Base-by-base conservation (phyloP, 2,797 vertebrate genomes). In the Coreius guichenoti region DNA sequence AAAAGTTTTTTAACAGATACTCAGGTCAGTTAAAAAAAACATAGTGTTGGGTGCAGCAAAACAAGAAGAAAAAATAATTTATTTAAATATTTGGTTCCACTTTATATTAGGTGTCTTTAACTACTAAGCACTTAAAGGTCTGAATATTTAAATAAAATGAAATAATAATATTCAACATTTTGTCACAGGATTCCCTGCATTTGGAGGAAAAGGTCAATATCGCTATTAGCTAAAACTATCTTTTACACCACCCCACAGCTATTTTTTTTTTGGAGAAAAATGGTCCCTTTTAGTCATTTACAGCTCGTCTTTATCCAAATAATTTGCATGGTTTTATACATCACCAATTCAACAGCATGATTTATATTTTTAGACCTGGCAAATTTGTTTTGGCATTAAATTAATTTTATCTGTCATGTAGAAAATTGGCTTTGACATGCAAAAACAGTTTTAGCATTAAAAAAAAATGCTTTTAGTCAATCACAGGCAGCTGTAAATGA, bases 331-430 rank as follows among this genome's bases (percentile, higher is more conserved):
- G 75, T 77, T 77, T 58, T 77, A 39, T 4, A 39, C 13, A 56
- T 36, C 14, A 3, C 31, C 74, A 36, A 56, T 76, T 56, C 29
- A 76, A 36, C 13, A 4, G 7, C 21, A 76, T 36, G 74, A 17
- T 77, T 77, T n/a, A 39, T 77, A 58, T 58, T 58, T 77, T 77
- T 58, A 77, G 21, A 56, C 21, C 54, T 77, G 54, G 23, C 61
- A 77, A 26, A 58, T 77, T 26, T 61, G 75, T 8, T 58, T 77
- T 77, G 54, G 33, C 75, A 61, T 43, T 16, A 36, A 61, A 43
- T 26, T 9, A 26, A 77, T 77, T 61, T 17, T 61, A 17, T 33
- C 33, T 61, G 33, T 2, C 75, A 26, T 77, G 75, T 61, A 26
- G 4, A 77, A 77, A 61, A 61, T 61, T 43, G 14, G n/a, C 75